phyloP scores from a whole-genome alignment of 2,888 invertebrate species.

The Eristalis pertinax region DNA sequence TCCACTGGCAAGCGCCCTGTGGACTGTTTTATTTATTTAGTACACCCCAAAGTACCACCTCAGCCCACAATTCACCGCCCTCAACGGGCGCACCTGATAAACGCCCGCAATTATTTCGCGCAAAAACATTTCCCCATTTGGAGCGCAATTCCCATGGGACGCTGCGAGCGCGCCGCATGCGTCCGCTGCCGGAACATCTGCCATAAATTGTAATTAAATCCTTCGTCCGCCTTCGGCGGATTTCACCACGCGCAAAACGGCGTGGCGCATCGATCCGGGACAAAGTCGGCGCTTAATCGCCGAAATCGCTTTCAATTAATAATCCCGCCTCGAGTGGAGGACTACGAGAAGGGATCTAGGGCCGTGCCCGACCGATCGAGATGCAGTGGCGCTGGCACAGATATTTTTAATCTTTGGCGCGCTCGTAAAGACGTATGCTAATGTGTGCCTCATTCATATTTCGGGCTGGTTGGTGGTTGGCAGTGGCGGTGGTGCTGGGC shows the following conservation, averaged over 20 bases:
- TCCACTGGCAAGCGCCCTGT: constrained; percentile 44
- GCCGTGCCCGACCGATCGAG: background rate
- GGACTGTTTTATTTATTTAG: constrained; percentile 65
- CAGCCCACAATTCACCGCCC: constrained; percentile 67
- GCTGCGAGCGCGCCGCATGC: constrained; percentile 45
- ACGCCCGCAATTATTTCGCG: constrained; percentile 64
- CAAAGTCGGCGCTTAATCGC: constrained; percentile 42
- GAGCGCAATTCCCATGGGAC: constrained; percentile 14
- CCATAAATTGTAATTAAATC: constrained; percentile 72
- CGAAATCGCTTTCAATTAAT: constrained; percentile 65
- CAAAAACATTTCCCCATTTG: constrained; percentile 54
- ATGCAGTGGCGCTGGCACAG: constrained; percentile 23
- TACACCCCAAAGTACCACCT: constrained; percentile 58
- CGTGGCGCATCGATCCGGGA: constrained; percentile 14
- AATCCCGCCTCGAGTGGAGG: constrained; percentile 48
- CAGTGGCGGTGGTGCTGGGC: too few relatives aligned
- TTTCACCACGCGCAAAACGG: constrained; percentile 58
- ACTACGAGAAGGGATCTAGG: background rate
- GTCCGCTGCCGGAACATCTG: constrained; percentile 47
- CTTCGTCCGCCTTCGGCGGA: constrained; percentile 50
- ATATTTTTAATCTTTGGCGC: constrained; percentile 47
- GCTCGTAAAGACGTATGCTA: constrained; percentile 60
- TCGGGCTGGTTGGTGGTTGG: background rate
- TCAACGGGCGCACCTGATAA: constrained; percentile 62
- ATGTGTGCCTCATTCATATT: constrained; percentile 53